Conservation (phyloP, 2,797 vertebrate species). For the Bradypodion ventrale region DNA sequence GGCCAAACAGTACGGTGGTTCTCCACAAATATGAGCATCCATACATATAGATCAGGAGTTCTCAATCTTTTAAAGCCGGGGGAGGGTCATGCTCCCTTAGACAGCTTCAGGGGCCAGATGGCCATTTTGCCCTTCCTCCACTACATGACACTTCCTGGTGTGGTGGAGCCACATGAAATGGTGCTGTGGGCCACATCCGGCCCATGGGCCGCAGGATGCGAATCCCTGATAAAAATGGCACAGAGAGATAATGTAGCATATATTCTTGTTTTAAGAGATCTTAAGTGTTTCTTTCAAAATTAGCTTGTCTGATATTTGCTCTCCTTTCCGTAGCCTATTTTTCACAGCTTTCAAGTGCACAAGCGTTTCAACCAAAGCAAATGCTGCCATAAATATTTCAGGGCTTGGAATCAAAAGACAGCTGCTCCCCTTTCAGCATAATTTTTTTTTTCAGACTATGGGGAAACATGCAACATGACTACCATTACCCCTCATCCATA, state of each 20-base stretch:
- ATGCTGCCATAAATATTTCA: slow-evolving; percentile 17
- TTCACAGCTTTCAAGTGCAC: not conserved
- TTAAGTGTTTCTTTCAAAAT: not conserved
- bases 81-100: too few relatives aligned
- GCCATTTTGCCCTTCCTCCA: too few relatives aligned
- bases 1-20: not conserved
- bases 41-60: not conserved
- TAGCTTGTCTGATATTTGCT: not conserved
- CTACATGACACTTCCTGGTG: too few relatives aligned
- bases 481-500: fast-evolving
- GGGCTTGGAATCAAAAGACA: not conserved
- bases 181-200: too few relatives aligned
- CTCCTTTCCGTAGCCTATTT: slow-evolving; percentile 1
- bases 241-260: too few relatives aligned
- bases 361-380: slow-evolving; percentile 6
- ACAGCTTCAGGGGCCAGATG: too few relatives aligned
- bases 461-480: not conserved
- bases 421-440: not conserved
- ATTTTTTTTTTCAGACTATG: not conserved
- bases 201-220: too few relatives aligned
- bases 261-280: not conserved
- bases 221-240: too few relatives aligned
- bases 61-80: too few relatives aligned
- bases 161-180: too few relatives aligned
- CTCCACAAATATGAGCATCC: too few relatives aligned